These are phyloP conservation scores for Arenicola marina DNA, from an alignment of 2,888 invertebrate species.

Conservation along the genomic window DNA sequence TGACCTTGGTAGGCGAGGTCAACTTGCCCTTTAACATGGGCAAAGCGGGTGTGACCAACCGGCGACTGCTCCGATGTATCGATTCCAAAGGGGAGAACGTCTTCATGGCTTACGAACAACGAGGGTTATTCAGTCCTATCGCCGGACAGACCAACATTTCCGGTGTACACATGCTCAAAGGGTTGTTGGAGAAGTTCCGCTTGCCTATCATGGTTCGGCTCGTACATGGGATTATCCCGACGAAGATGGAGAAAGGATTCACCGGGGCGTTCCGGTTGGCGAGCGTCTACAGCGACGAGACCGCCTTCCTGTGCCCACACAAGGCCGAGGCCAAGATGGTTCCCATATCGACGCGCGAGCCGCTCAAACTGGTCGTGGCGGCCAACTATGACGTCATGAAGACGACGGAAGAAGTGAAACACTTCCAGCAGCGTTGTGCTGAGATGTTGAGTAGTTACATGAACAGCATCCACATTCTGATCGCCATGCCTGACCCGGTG, in stretches of 20 bases:
- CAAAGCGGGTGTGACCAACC: conserved; percentile 32
- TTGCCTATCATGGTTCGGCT: conserved; percentile 89
- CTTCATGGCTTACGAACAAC: conserved; percentile 81
- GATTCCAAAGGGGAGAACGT: conserved; percentile 84
- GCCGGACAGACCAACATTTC: conserved; percentile 93
- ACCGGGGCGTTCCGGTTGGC: conserved; percentile 53
- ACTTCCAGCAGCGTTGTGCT: conserved; percentile 44
- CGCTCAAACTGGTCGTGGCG: conserved; percentile 71
- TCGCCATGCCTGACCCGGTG: conserved; percentile 44
- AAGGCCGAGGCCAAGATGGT: conserved; percentile 66
- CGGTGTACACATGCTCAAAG: conserved; percentile 89
- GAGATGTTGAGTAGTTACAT: conserved; percentile 55
- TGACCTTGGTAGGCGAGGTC: conserved; percentile 51
- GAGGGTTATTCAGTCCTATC: conserved; percentile 88
- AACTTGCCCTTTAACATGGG: conserved; percentile 36
- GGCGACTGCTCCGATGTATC: conserved; percentile 79
- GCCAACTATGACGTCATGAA: conserved; percentile 64
- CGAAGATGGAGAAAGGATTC: conserved; percentile 60
- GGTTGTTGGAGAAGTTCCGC: conserved; percentile 79
- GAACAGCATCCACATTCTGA: conserved; percentile 55
- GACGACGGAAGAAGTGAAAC: conserved; percentile 38
- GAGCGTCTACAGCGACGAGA: conserved; percentile 55
- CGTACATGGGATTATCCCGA: conserved; percentile 86
- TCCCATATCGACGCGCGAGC: conserved; percentile 83
- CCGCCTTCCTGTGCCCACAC: conserved; percentile 54